Conservation (phyloP, 1,140 invertebrate genomes). For the Meloidogyne floridensis region DNA sequence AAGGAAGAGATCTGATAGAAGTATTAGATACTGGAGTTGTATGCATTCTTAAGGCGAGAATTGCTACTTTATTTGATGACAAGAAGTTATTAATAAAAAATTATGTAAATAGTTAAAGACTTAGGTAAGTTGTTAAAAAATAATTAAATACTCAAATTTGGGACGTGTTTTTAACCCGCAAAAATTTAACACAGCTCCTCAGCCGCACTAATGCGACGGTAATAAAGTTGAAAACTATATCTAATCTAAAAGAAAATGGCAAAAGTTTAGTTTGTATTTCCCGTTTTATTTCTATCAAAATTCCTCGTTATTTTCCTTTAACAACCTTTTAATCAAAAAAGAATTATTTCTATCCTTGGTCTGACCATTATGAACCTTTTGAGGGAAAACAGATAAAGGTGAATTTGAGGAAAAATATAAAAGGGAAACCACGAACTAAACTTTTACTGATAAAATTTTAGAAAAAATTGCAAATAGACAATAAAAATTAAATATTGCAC, state of each 20-base stretch:
- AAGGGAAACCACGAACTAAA: too few species aligned
- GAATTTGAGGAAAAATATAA: too few species aligned
- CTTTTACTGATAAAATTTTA: too few species aligned
- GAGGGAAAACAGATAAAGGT: too few species aligned
- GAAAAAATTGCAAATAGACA: too few species aligned
- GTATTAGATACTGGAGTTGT: not conserved
- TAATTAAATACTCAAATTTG: not conserved
- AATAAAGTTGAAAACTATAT: not conserved
- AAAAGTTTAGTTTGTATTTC: too few species aligned
- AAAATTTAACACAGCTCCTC: not conserved
- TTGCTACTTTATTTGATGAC: not conserved
- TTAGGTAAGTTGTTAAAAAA: not conserved
- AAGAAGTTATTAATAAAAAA: not conserved
- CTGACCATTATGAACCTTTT: too few species aligned
- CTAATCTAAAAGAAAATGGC: not conserved
- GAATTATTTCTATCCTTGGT: too few species aligned
- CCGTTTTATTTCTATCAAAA: too few species aligned
- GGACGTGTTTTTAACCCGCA: slow-evolving; percentile 5
- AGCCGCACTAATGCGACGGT: not conserved
- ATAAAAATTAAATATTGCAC: too few species aligned
- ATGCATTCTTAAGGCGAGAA: not conserved
- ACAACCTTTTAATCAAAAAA: too few species aligned
- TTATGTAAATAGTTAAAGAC: not conserved
- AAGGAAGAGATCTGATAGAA: not conserved
- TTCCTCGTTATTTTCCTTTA: too few species aligned